Conservation (phyloP, 2,113 vertebrate species). For the Erpornis zantholeuca region DNA sequence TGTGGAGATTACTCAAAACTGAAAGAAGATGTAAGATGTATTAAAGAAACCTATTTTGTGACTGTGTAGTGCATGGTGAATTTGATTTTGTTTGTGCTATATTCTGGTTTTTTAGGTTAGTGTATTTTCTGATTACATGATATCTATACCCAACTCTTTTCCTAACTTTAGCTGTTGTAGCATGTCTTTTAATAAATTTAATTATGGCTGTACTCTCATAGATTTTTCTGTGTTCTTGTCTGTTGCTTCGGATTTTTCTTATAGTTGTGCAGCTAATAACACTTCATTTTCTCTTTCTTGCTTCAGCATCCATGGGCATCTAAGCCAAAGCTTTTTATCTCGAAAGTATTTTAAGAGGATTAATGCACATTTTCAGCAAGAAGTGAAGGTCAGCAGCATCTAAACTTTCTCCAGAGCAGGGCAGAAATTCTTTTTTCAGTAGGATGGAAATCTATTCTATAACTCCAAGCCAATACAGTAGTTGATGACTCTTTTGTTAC, state of each 20-base stretch:
- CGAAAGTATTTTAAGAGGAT: not conserved
- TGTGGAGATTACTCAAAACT: slow-evolving; percentile 78
- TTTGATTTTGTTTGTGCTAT: slow-evolving; percentile 76
- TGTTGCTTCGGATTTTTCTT: slow-evolving; percentile 61
- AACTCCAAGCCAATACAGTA: not conserved
- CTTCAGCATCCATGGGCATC: not conserved
- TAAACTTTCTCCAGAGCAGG: not conserved
- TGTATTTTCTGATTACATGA: slow-evolving; percentile 73
- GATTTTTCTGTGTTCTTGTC: slow-evolving; percentile 77
- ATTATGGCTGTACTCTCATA: slow-evolving; percentile 75
- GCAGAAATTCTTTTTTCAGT: not conserved
- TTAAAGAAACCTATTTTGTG: slow-evolving; percentile 86
- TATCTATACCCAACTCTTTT: slow-evolving; percentile 72
- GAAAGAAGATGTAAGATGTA: slow-evolving; percentile 76
- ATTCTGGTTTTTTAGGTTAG: slow-evolving; percentile 66
- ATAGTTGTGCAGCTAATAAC: slow-evolving; percentile 45
- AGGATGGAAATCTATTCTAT: not conserved
- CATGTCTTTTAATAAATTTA: slow-evolving; percentile 86
- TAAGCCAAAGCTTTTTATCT: slow-evolving; percentile 11
- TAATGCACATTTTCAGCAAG: not conserved
- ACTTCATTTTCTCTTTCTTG: not conserved
- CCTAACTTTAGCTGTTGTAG: slow-evolving; percentile 80
- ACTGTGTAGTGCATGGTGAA: slow-evolving; percentile 78
- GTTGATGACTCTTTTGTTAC: not conserved
- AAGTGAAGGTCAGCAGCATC: not conserved